A percentile compares a stretch with the other conserved stretches of the same genome.
These are phyloP conservation scores for Leptatherina wallacei DNA, from an alignment of 2,797 vertebrate species.

Conservation along the genomic window DNA sequence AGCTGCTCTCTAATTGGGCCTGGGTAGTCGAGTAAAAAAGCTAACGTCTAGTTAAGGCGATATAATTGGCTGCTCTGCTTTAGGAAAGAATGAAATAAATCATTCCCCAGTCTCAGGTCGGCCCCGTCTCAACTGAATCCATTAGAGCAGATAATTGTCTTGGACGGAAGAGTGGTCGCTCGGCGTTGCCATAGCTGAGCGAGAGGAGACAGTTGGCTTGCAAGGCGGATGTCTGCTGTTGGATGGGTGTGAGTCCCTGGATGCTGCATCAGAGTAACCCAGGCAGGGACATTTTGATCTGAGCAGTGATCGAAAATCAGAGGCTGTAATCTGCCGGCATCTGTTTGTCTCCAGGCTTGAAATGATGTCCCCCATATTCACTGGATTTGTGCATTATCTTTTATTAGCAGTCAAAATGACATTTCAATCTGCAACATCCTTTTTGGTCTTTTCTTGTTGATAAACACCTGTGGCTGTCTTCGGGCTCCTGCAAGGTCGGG, in stretches of 20 bases:
- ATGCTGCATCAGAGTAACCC: slow-evolving; percentile 18
- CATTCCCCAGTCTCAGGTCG: slow-evolving; percentile 69
- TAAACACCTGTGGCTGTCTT: slow-evolving; percentile 18
- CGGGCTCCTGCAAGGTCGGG: not conserved
- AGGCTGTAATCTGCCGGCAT: slow-evolving; percentile 34
- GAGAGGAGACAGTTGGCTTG: slow-evolving; percentile 51
- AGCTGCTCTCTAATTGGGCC: slow-evolving; percentile 79
- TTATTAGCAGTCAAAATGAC: slow-evolving; percentile 11
- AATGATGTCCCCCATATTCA: slow-evolving; percentile 7
- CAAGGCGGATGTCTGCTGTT: slow-evolving; percentile 35
- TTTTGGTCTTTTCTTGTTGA: slow-evolving; percentile 14
- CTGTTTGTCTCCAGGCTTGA: slow-evolving; percentile 29
- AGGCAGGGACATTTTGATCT: slow-evolving; percentile 27
- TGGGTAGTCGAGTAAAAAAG: slow-evolving; percentile 68
- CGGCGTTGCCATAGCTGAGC: slow-evolving; percentile 51
- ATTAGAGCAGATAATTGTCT: slow-evolving; percentile 78
- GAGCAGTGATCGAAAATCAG: slow-evolving; percentile 54
- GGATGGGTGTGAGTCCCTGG: slow-evolving; percentile 36
- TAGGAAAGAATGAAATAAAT: slow-evolving; percentile 79
- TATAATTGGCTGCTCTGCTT: slow-evolving; percentile 80
- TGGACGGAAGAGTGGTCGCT: slow-evolving; percentile 54
- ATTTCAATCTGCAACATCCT: slow-evolving; percentile 19
- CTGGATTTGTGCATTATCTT: not conserved
- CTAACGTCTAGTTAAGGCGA: slow-evolving; percentile 77
- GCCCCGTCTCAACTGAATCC: slow-evolving; percentile 70